phyloP scores from a whole-genome alignment of 2,113 vertebrate genomes.

The Mystacornis crossleyi region DNA sequence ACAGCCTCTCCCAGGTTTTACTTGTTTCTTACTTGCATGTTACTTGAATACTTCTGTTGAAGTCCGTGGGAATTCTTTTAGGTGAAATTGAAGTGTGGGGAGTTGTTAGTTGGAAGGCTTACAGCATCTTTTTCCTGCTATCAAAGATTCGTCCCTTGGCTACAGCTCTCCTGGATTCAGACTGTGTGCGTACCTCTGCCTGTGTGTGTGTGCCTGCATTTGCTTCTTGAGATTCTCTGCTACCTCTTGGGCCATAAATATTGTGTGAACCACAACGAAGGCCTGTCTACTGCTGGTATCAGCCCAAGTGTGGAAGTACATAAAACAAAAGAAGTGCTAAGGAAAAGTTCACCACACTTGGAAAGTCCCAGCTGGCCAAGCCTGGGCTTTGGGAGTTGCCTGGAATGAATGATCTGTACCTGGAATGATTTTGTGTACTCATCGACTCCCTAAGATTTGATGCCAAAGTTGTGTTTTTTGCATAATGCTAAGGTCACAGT shows the following conservation, averaged over 20 bases:
- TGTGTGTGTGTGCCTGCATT: background rate
- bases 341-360: background rate
- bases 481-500: background rate
- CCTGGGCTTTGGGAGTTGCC: background rate
- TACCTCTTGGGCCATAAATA: conserved; percentile 13
- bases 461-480: background rate
- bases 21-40: background rate
- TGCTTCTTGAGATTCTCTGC: background rate
- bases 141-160: background rate
- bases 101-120: background rate
- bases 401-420: background rate
- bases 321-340: background rate
- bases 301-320: conserved; percentile 12
- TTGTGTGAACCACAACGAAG: background rate
- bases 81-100: background rate
- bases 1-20: background rate
- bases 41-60: background rate
- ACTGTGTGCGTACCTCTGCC: background rate
- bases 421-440: background rate
- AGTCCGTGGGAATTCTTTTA: background rate
- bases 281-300: conserved; percentile 5
- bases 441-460: background rate
- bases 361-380: conserved; percentile 2
- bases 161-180: background rate
- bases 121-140: background rate